Conservation (phyloP, 2,113 vertebrate genomes). For the Boleophthalmus pectinirostris region DNA sequence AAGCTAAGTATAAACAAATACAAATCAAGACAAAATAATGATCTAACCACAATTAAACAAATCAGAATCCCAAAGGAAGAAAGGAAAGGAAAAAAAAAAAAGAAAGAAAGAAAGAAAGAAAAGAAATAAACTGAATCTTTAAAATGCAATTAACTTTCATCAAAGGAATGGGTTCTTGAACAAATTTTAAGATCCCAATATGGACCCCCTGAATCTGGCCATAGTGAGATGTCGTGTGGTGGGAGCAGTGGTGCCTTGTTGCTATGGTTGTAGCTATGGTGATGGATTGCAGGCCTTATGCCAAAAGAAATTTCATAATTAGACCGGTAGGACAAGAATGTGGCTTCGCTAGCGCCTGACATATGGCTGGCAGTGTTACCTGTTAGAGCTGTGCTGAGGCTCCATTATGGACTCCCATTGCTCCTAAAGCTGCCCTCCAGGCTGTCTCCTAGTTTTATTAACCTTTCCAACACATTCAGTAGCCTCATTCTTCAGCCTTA, state of each 20-base stretch:
- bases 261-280: constrained; percentile 38
- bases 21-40: no score
- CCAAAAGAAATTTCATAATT: constrained; percentile 66
- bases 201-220: not conserved
- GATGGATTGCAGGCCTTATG: constrained; percentile 47
- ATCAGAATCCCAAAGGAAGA: no score
- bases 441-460: constrained; percentile 50
- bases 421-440: constrained; percentile 51
- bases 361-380: constrained; percentile 62
- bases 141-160: not conserved
- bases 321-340: constrained; percentile 52
- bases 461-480: constrained; percentile 35
- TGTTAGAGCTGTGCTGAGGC: constrained; percentile 61
- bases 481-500: constrained; percentile 23
- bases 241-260: constrained; percentile 3
- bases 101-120: no score
- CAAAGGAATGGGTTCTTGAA: not conserved
- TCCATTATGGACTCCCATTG: constrained; percentile 66
- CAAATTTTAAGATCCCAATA: not conserved
- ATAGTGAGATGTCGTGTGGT: not conserved
- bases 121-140: no score
- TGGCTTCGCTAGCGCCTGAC: constrained; percentile 53
- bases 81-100: no score
- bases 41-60: no score
- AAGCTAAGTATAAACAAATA: no score